phyloP scores from a whole-genome alignment of 2,888 invertebrate genomes.

The Elgonia sp. region DNA sequence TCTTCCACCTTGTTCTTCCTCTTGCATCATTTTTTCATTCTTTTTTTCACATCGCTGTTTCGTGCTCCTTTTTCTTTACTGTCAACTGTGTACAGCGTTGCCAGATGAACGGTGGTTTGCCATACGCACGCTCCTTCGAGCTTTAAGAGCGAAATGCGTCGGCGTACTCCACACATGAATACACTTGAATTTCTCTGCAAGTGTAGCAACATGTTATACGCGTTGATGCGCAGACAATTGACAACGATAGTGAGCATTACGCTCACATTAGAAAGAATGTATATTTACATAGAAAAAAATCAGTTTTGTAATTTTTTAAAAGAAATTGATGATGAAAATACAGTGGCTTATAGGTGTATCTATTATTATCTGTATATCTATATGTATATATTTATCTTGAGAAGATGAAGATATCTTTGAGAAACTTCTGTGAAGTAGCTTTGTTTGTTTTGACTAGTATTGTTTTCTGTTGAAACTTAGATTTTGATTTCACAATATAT shows the following conservation, averaged over 20 bases:
- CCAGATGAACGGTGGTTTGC: constrained; percentile 80
- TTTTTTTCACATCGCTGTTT: background rate
- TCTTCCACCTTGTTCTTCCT: background rate
- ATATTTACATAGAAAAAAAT: constrained; percentile 44
- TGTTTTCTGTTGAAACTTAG: too few species aligned
- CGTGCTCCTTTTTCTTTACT: constrained; percentile 16
- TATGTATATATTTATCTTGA: too few species aligned
- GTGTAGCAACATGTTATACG: constrained; percentile 50
- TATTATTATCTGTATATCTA: too few species aligned
- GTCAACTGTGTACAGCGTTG: constrained; percentile 60
- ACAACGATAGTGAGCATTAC: constrained; percentile 64
- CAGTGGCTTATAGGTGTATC: too few species aligned
- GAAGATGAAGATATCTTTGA: too few species aligned
- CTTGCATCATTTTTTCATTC: constrained; percentile 7
- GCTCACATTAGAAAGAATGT: background rate
- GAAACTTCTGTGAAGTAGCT: too few species aligned
- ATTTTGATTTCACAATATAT: too few species aligned
- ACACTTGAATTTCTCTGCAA: constrained; percentile 62
- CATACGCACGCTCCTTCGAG: constrained; percentile 76
- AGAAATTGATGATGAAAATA: too few species aligned
- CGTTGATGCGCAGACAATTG: constrained; percentile 71
- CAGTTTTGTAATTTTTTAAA: too few species aligned
- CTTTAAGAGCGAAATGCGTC: constrained; percentile 52
- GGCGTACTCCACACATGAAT: constrained; percentile 63
- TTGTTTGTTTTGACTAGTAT: too few species aligned